These are phyloP conservation scores for Chiloscyllium punctatum DNA, from an alignment of 2,797 vertebrate species.

Conservation along the genomic window DNA sequence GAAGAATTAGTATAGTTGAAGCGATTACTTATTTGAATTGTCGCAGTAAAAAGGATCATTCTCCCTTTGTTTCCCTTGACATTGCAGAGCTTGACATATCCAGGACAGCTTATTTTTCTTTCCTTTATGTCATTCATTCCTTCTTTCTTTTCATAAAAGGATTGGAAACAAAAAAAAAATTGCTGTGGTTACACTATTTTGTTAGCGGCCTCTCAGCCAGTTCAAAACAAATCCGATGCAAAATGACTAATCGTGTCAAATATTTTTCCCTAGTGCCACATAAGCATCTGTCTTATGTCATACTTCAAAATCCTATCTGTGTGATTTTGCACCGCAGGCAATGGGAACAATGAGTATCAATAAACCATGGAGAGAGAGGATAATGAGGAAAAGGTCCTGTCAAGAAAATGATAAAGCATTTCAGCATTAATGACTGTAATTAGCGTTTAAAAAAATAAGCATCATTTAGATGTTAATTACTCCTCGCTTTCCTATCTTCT, in stretches of 20 bases:
- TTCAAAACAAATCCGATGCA: conserved; percentile 20
- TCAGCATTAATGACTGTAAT: conserved; percentile 37
- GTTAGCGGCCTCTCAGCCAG: not conserved
- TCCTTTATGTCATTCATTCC: not conserved
- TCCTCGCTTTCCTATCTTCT: conserved; percentile 29
- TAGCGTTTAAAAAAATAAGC: conserved; percentile 36
- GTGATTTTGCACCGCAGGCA: conserved; percentile 9
- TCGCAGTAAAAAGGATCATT: not conserved
- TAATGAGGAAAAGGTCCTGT: conserved; percentile 35
- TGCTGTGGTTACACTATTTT: not conserved
- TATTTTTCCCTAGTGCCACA: not conserved
- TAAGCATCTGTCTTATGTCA: conserved; percentile 25
- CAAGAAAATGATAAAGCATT: conserved; percentile 38
- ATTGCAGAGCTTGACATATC: not conserved
- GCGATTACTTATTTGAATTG: not conserved
- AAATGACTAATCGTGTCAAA: conserved; percentile 5
- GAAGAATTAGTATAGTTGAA: not conserved
- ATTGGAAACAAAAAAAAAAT: not conserved
- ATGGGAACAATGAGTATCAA: conserved; percentile 28
- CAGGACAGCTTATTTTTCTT: not conserved
- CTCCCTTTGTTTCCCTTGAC: not conserved
- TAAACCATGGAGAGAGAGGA: conserved; percentile 29
- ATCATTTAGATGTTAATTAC: conserved; percentile 38
- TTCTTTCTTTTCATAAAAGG: not conserved
- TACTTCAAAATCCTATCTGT: conserved; percentile 25